Evolutionary conservation across 2,113 vertebrate genomes (phyloP).

Genomic region (Thermophis baileyi): DNA sequence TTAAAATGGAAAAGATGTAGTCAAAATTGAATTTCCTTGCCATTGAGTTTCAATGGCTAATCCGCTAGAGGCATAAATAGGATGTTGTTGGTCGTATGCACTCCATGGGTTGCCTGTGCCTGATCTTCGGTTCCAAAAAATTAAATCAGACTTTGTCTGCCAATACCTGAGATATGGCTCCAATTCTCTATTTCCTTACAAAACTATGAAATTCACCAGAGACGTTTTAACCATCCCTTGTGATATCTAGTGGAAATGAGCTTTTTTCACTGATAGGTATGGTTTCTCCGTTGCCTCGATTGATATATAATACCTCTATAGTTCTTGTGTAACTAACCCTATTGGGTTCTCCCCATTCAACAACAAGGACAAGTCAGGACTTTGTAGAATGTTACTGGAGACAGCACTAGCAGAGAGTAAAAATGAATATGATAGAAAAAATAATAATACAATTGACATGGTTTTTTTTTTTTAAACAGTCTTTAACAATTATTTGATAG

Average conservation of each 20-base stretch:
- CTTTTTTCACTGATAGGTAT: neutral
- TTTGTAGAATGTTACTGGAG: neutral
- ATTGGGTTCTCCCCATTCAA: neutral
- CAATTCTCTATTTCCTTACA: neutral
- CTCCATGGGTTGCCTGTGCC: neutral
- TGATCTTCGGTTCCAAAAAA: neutral
- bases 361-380: neutral
- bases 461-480: no score
- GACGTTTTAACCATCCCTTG: neutral
- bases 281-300: neutral
- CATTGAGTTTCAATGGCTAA: neutral
- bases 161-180: neutral
- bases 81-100: neutral
- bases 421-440: neutral
- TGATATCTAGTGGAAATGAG: neutral
- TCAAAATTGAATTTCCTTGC: neutral
- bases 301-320: no score
- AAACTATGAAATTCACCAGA: neutral
- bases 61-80: neutral
- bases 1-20: neutral
- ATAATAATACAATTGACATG: neutral
- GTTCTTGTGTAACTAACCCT: neutral
- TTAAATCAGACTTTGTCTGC: neutral
- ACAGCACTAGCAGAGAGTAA: neutral
- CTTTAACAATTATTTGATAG: neutral